A percentile compares a stretch with the other conserved stretches of the same genome.
These are phyloP conservation scores for Picathartes gymnocephalus DNA, from an alignment of 2,113 vertebrate genomes.

Conservation along the genomic window DNA sequence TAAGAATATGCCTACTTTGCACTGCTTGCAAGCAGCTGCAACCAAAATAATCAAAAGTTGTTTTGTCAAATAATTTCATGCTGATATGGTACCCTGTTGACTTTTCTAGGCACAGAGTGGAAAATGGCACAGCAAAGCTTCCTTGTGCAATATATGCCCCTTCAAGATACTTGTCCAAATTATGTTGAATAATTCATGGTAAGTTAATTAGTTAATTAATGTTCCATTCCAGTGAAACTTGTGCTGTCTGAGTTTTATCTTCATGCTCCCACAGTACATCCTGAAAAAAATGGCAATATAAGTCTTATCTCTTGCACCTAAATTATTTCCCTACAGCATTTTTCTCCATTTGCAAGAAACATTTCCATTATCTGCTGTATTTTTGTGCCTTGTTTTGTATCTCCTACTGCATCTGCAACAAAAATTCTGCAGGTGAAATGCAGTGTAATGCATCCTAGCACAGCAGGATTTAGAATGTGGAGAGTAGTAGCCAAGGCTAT, in stretches of 20 bases:
- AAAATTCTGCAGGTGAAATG: background rate
- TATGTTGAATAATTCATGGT: background rate
- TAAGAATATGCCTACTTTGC: background rate
- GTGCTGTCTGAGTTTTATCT: background rate
- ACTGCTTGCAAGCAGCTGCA: background rate
- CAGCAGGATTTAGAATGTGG: background rate
- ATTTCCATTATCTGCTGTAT: background rate
- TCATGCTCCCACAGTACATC: background rate
- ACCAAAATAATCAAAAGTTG: background rate
- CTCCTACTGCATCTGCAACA: background rate
- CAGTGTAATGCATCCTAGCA: background rate
- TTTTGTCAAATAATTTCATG: background rate
- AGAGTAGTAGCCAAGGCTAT: accelerated
- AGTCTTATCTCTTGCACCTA: background rate
- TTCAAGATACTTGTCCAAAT: background rate
- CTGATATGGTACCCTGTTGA: background rate
- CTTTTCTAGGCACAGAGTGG: background rate
- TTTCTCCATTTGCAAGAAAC: background rate
- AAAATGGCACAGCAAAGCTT: background rate
- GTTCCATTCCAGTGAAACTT: background rate
- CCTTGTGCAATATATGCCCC: background rate
- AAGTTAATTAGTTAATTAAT: background rate
- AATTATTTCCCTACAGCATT: background rate
- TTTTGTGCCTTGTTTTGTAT: background rate
- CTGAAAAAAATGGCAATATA: background rate